phyloP scores from a whole-genome alignment of 2,888 invertebrate genomes.

The Plebejus argus region DNA sequence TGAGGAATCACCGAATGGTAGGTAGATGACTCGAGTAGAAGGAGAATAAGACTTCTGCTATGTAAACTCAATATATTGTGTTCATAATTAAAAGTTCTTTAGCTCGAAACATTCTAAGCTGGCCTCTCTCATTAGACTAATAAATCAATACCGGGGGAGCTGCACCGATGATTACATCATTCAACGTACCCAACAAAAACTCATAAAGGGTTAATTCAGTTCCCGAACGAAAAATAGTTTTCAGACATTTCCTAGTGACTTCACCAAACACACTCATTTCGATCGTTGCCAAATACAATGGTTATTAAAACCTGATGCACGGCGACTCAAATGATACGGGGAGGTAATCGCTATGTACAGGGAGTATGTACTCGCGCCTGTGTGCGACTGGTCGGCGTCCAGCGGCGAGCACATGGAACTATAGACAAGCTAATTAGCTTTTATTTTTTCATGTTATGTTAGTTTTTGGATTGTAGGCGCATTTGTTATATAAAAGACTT shows the following conservation, averaged over 20 bases:
- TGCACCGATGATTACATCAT: background rate
- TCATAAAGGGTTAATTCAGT: constrained; percentile 51
- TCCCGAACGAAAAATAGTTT: constrained; percentile 57
- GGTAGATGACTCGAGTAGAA: background rate
- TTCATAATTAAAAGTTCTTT: background rate
- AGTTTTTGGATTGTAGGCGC: background rate
- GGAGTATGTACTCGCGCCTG: constrained; percentile 47
- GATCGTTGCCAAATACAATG: constrained; percentile 80
- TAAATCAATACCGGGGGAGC: constrained; percentile 12
- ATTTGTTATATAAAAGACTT: background rate
- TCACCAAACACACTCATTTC: constrained; percentile 72
- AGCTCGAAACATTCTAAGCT: background rate
- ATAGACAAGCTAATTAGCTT: constrained; percentile 33
- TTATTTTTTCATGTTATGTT: background rate
- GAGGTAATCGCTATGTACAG: constrained; percentile 48
- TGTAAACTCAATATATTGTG: background rate
- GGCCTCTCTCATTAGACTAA: background rate
- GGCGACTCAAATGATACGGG: constrained; percentile 62
- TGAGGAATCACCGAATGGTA: background rate
- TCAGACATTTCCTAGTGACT: constrained; percentile 62
- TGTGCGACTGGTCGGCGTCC: constrained; percentile 73
- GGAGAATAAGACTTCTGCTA: background rate
- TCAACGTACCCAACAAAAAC: constrained; percentile 40
- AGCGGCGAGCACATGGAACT: constrained; percentile 49
- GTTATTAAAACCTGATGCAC: constrained; percentile 76